phyloP scores from a whole-genome alignment of 2,113 vertebrate genomes.

The Xenopus borealis region DNA sequence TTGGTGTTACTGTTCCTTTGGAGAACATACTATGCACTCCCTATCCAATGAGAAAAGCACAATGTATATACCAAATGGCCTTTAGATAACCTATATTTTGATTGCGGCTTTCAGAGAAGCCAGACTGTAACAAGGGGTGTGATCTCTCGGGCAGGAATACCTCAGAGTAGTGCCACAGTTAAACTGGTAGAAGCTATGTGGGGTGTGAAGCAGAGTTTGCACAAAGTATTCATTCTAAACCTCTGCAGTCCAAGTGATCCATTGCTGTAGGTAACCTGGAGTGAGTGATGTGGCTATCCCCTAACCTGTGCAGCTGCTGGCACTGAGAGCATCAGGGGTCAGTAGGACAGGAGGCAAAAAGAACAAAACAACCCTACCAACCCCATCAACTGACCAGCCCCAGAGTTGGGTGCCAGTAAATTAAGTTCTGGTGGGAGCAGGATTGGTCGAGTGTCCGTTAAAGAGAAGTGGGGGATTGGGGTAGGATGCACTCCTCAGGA shows the following conservation, averaged over 20 bases:
- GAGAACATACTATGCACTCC: too few species aligned
- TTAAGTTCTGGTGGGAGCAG: conserved; percentile 32
- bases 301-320: neutral
- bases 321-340: conserved; percentile 14
- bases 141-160: too few species aligned
- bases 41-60: too few species aligned
- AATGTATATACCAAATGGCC: too few species aligned
- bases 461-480: conserved; percentile 24
- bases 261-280: neutral
- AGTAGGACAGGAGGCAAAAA: neutral
- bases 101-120: too few species aligned
- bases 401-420: neutral
- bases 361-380: conserved; percentile 1
- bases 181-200: too few species aligned
- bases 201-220: too few species aligned
- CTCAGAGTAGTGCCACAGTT: too few species aligned
- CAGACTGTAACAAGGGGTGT: too few species aligned
- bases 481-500: conserved; percentile 56
- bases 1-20: too few species aligned
- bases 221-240: too few species aligned
- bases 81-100: too few species aligned
- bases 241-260: neutral
- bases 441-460: conserved; percentile 48
- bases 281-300: conserved; percentile 2
- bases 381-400: neutral